Percentiles rank a stretch among this genome's conserved stretches.
Conservation (phyloP, 2,113 vertebrate genomes). For the Xiphophorus couchianus region DNA sequence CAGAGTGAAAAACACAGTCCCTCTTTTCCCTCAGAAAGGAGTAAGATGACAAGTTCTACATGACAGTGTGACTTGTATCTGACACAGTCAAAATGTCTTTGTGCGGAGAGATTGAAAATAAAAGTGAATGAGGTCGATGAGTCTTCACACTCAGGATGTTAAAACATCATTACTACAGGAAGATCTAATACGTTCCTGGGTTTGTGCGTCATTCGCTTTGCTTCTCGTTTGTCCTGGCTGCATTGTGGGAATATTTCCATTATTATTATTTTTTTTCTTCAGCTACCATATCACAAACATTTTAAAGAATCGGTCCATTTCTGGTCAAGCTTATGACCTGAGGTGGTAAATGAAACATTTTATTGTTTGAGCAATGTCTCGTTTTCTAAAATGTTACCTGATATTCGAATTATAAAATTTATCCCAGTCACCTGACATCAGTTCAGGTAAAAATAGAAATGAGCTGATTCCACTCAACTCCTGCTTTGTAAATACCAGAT, state of each 20-base stretch:
- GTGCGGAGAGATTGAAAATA: neutral
- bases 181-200: conserved; percentile 36
- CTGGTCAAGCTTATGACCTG: neutral
- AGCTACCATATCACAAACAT: neutral
- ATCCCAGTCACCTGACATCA: conserved; percentile 5
- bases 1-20: neutral
- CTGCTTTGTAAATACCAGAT: conserved; percentile 30
- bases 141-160: conserved; percentile 12
- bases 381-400: neutral
- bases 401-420: conserved; percentile 7
- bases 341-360: neutral
- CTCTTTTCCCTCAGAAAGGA: neutral
- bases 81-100: neutral
- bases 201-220: conserved; percentile 45
- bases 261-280: neutral
- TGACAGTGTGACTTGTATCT: conserved; percentile 20
- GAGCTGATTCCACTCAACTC: conserved; percentile 26
- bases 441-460: conserved; percentile 24
- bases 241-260: conserved; percentile 33
- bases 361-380: neutral
- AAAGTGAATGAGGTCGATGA: neutral
- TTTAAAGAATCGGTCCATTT: neutral
- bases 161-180: conserved; percentile 49
- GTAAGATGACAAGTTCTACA: conserved; percentile 1
- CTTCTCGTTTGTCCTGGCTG: conserved; percentile 61